These are phyloP conservation scores for Seriola rivoliana DNA, from an alignment of 2,113 vertebrate genomes.

Conservation along the genomic window DNA sequence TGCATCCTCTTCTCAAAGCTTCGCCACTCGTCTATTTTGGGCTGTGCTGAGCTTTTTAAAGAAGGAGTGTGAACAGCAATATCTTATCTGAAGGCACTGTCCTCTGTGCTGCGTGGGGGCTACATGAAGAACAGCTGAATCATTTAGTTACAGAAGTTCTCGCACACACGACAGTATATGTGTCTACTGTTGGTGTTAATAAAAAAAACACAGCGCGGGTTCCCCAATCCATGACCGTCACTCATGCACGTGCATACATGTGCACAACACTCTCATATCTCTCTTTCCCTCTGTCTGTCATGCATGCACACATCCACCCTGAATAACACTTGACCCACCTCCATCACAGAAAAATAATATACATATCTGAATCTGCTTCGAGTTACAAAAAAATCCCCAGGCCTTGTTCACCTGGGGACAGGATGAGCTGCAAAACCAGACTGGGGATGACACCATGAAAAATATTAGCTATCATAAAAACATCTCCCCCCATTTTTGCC, in stretches of 20 bases:
- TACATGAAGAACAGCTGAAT: constrained; percentile 56
- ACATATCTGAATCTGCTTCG: constrained; percentile 34
- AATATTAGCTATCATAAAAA: constrained; percentile 62
- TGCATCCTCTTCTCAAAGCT: constrained; percentile 27
- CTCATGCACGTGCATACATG: constrained; percentile 27
- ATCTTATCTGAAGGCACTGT: constrained; percentile 66
- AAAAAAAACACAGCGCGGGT: constrained; percentile 14
- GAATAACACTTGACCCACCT: constrained; percentile 46
- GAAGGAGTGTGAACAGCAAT: constrained; percentile 42
- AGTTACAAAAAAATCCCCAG: constrained; percentile 30
- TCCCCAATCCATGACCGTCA: constrained; percentile 16
- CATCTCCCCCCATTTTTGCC: constrained; percentile 30
- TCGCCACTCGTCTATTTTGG: constrained; percentile 53
- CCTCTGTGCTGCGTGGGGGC: constrained; percentile 47
- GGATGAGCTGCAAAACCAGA: constrained; percentile 40
- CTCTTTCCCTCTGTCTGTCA: constrained; percentile 22
- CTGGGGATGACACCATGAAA: constrained; percentile 55
- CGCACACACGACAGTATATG: constrained; percentile 14
- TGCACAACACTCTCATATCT: not conserved
- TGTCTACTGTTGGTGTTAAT: constrained; percentile 32
- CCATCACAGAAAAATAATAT: not conserved
- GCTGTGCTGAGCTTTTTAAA: constrained; percentile 57
- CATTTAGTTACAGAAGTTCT: constrained; percentile 51
- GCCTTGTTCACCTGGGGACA: constrained; percentile 33
- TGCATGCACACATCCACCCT: constrained; percentile 4